Evolutionary conservation across 1,140 invertebrate genomes (phyloP), one percentile per base, ranked within the genome.

Genomic region (Eumaeus atala): DNA sequence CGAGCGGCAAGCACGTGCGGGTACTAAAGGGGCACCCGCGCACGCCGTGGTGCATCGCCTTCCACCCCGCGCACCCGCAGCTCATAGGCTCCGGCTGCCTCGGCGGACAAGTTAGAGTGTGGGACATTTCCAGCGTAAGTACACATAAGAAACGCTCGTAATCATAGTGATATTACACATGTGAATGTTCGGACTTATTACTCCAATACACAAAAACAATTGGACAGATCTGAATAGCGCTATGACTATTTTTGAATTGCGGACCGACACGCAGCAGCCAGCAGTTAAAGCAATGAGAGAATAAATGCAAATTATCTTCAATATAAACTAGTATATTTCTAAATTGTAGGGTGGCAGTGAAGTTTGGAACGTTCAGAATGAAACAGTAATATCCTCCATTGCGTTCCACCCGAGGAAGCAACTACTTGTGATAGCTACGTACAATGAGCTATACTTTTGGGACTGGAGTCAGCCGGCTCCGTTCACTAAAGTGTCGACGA

Each of bases 1-100:
- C 90, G 33, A 96, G 90, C 64, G 94, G 95, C 0, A 93, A 94
- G 75, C 93, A 95, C 78, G 91, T 96, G 14, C 91, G 91, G 64
- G 94, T 92, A 33, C 78, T 97, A 34, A 90, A 90, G 47, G 95
- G 95, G 8, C 95, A 97, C 87, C 95, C 95, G 18, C 88, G 95
- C n/a, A 96, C 95, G 44, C 95, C 95, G 3, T 97, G 95, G 95
- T 96, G 95, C 77, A 91, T 96, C 47, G 94, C 95, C 48, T 97
- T 97, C 84, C 95, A 97, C 87, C 95, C 95, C 1, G 92, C 93
- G 2, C 93, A 92, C 42, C 93, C 93, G 79, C 91, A 96, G 65
- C 92, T 97, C 48, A 89, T 97, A 51, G 96, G 95, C 11, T 95
- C 95, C 37, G 96, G 96, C 0, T 97, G 96, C 84, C 88, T 97